These are phyloP conservation scores for Trachythela sp. DNA, from an alignment of 64 coral and sea anemone genomes.

Conservation along the genomic window DNA sequence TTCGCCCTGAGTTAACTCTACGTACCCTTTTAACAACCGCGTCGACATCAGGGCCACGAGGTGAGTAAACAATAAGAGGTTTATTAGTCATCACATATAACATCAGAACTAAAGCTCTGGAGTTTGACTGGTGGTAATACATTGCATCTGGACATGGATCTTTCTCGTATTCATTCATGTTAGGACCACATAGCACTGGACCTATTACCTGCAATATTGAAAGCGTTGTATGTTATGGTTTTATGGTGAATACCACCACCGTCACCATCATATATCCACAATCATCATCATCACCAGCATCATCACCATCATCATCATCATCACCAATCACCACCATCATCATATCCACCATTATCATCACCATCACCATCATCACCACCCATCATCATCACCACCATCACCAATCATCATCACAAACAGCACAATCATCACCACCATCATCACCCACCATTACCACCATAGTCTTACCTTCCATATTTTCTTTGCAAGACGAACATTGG, in stretches of 20 bases:
- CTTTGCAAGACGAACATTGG: background rate
- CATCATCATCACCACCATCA: no score
- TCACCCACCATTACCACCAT: no score
- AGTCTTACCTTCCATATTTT: no score
- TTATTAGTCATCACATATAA: conserved; percentile 10
- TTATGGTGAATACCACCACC: background rate
- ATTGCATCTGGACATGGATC: conserved; percentile 4
- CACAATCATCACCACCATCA: no score
- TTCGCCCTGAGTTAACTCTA: background rate
- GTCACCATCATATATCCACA: no score
- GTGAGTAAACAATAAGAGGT: conserved; percentile 10
- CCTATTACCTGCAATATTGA: background rate
- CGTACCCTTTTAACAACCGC: background rate
- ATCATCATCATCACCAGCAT: no score
- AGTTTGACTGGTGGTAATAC: background rate
- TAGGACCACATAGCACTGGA: background rate
- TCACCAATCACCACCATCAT: no score
- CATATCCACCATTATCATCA: no score
- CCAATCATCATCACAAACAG: no score
- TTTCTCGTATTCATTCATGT: background rate
- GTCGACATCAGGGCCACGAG: background rate
- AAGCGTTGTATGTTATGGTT: background rate
- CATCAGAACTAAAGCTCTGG: background rate
- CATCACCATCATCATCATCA: no score
- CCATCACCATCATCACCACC: no score